These are phyloP conservation scores for Troides aeacus DNA, from an alignment of 2,888 invertebrate species.

Conservation along the genomic window DNA sequence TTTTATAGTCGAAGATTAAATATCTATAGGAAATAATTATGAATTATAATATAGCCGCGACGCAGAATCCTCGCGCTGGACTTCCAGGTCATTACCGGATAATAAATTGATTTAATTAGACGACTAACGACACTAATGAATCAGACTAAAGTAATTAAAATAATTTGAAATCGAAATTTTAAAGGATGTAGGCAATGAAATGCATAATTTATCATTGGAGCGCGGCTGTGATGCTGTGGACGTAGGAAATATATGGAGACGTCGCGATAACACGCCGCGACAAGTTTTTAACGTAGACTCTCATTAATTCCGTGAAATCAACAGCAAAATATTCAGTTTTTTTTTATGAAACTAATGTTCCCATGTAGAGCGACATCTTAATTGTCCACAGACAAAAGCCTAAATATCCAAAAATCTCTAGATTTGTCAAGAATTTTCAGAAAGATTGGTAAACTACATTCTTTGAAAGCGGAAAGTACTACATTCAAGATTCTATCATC, in stretches of 20 bases:
- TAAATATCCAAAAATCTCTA: no score
- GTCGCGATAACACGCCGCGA: conserved; percentile 11
- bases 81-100: no score
- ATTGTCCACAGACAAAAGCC: no score
- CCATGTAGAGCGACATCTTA: neutral
- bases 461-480: no score
- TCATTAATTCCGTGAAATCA: conserved; percentile 17
- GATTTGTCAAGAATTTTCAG: no score
- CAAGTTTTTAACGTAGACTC: conserved; percentile 9
- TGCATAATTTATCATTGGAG: conserved; percentile 20
- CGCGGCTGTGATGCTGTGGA: conserved; percentile 5
- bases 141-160: neutral
- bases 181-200: neutral
- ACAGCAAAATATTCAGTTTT: conserved; percentile 11
- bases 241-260: conserved; percentile 16
- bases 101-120: no score
- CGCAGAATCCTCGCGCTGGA: no score
- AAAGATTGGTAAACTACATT: no score
- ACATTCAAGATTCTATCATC: no score
- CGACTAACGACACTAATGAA: neutral
- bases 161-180: neutral
- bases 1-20: no score
- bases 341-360: conserved; percentile 11
- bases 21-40: no score
- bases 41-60: no score